These are phyloP conservation scores for Zeuzera pyrina DNA, from an alignment of 2,888 invertebrate species.

Conservation along the genomic window DNA sequence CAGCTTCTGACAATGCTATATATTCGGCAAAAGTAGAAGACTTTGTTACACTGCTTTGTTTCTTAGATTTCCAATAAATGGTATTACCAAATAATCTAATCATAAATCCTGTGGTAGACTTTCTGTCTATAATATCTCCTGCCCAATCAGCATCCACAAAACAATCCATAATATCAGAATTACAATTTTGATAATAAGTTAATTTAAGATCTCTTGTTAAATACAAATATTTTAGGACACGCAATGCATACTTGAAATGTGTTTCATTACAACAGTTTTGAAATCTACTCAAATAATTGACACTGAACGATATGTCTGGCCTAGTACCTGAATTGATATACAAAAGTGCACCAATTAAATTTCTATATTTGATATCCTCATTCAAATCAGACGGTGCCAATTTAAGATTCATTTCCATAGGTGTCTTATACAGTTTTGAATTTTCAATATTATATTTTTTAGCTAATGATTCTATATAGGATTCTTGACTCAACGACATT, in stretches of 20 bases:
- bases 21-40: conserved; percentile 20
- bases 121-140: conserved; percentile 14
- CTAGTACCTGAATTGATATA: conserved; percentile 21
- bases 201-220: conserved; percentile 12
- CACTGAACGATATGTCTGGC: conserved; percentile 19
- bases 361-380: no score
- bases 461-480: conserved; percentile 1
- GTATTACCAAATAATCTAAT: conserved; percentile 3
- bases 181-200: conserved; percentile 8
- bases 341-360: conserved; percentile 12
- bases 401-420: conserved; percentile 2
- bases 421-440: background rate
- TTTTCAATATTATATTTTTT: background rate
- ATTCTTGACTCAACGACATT: conserved; percentile 1
- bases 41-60: conserved; percentile 8
- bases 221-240: conserved; percentile 25
- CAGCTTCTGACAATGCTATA: conserved; percentile 17
- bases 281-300: conserved; percentile 24
- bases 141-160: conserved; percentile 26
- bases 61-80: conserved; percentile 4
- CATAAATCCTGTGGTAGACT: conserved; percentile 12
- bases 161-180: conserved; percentile 7
- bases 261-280: conserved; percentile 20
- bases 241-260: conserved; percentile 16
- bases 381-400: no score